Conservation (phyloP, 1,140 invertebrate genomes). For the Micrasema minimum region DNA sequence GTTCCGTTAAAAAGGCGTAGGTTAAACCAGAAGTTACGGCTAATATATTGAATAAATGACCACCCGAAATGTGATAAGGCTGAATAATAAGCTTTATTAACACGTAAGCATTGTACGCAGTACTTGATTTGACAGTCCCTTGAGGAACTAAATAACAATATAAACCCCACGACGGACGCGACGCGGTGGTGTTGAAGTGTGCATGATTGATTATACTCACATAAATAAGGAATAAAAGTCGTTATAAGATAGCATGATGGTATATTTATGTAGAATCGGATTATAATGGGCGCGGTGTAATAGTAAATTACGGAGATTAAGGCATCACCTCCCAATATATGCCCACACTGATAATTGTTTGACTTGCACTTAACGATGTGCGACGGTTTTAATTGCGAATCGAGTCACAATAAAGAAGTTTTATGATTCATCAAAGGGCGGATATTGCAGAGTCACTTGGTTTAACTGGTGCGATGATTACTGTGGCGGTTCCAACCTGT, state of each 20-base stretch:
- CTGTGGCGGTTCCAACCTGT: conserved; percentile 4
- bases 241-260: conserved; percentile 1
- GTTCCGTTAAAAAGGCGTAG: too few relatives aligned
- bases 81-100: too few relatives aligned
- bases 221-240: not conserved
- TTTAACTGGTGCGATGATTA: conserved; percentile 2
- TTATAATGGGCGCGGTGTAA: too few relatives aligned
- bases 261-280: conserved; percentile 2
- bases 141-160: too few relatives aligned
- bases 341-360: not conserved
- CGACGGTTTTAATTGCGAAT: conserved; percentile 24
- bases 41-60: too few relatives aligned
- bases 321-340: not conserved
- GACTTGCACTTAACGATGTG: conserved; percentile 28
- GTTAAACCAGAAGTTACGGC: too few relatives aligned
- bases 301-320: not conserved
- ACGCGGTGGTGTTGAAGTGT: too few relatives aligned
- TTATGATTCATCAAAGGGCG: conserved; percentile 5
- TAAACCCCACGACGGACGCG: too few relatives aligned
- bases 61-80: too few relatives aligned
- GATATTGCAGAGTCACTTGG: conserved; percentile 2
- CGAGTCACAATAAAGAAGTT: conserved; percentile 17
- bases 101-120: too few relatives aligned
- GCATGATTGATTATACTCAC: not conserved
- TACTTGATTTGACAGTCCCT: too few relatives aligned